A percentile compares a stretch with the other conserved stretches of the same genome.
phyloP scores from a whole-genome alignment of 2,113 vertebrate species.

The Cavia aperea region DNA sequence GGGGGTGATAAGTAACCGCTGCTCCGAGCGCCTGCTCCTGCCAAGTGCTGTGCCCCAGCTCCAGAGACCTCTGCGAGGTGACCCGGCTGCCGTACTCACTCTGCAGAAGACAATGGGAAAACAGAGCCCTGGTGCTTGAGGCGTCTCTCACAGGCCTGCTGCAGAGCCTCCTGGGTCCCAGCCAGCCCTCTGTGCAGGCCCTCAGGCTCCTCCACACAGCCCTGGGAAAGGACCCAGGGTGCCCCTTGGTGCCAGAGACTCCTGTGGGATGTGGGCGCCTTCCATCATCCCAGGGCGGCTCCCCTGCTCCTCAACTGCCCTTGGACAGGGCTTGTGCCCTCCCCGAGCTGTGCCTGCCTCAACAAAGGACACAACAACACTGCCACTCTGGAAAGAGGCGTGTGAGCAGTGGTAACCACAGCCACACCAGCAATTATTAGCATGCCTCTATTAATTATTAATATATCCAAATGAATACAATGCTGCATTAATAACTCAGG shows the following conservation, averaged over 20 bases:
- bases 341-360: neutral
- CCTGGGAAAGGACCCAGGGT: accelerated
- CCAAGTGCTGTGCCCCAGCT: neutral
- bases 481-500: neutral
- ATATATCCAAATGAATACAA: neutral
- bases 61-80: neutral
- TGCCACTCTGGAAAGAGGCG: accelerated
- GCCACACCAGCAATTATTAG: neutral
- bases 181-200: too few species aligned
- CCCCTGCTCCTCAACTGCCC: neutral
- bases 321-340: neutral
- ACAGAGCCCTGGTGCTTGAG: accelerated
- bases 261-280: accelerated
- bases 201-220: neutral
- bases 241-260: neutral
- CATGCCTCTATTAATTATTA: constrained; percentile 28
- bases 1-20: neutral
- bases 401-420: accelerated
- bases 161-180: neutral
- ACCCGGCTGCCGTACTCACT: accelerated
- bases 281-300: neutral
- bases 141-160: accelerated
- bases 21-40: neutral
- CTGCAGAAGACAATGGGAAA: accelerated
- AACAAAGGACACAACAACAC: accelerated